Evolutionary conservation across 2,797 vertebrate genomes (phyloP), one percentile per base, ranked within the genome.

Genomic region (Australoheros facetus): DNA sequence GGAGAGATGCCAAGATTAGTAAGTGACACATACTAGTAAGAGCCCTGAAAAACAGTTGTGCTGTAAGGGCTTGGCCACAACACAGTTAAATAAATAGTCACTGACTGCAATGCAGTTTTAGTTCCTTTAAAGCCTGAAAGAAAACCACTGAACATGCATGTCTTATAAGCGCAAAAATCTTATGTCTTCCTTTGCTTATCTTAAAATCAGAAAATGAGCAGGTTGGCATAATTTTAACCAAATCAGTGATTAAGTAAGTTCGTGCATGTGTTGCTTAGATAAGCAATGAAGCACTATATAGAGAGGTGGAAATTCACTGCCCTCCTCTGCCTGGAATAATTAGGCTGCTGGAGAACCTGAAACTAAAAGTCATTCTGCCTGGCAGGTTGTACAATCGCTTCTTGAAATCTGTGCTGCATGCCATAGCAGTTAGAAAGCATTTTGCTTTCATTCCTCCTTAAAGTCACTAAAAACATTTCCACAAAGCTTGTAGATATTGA

Each of bases 21-120:
- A 53, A 23, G 21, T 2, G 3, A 69, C 37, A 72, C 30, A 59
- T 17, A 87, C 75, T 28, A 87, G 86, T 81, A 88, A 92, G 66
- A 51, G 32, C 17, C 53, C 60, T n/a, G 11, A 45, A 74, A 75
- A 83, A 77, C 21, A 80, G 30, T n/a, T 54, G 10, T 39, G 21
- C 19, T 23, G 11, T 1, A 1, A 80, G 51, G 42, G 78, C 59
- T 78, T 66, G 78, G 79, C 66, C 53, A 56, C 53, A 70, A 60
- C 34, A 30, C 1, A 23, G 12, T 28, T 37, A 48, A n/a, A 72
- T 37, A 75, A 80, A 75, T 57, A 75, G 37, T 54, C n/a, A 83
- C 37, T 4, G 1, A 59, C 34, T 39, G 56, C 34, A 69, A 72
- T 56, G 34, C 37, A 28, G 59, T 77, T 90, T 78, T 71, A 83